Evolutionary conservation across 2,888 invertebrate genomes (phyloP).

Genomic region (Amblyteles armatorius): DNA sequence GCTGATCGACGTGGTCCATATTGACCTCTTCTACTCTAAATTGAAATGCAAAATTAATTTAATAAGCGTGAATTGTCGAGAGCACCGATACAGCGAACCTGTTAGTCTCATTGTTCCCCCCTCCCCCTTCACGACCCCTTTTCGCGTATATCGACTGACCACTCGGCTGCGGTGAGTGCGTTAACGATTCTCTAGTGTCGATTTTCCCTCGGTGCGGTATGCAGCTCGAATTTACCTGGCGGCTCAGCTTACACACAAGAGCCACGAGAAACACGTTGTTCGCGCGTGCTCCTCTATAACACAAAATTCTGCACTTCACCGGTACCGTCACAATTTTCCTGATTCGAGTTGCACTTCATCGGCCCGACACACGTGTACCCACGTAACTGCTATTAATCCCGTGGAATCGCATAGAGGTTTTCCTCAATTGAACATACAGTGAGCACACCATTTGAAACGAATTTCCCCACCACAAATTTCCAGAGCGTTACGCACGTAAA

Average conservation of each 20-base stretch:
- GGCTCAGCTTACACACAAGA: slow-evolving; percentile 24
- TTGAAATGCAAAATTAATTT: no score
- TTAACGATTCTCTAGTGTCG: slow-evolving; percentile 34
- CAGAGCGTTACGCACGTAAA: background rate
- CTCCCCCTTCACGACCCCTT: background rate
- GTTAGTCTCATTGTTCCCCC: background rate
- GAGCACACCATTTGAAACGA: background rate
- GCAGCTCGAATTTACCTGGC: slow-evolving; percentile 34
- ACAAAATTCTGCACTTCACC: background rate
- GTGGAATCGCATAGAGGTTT: background rate
- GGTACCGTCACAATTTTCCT: background rate
- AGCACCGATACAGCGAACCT: no score
- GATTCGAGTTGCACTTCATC: slow-evolving; percentile 14
- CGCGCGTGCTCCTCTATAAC: background rate
- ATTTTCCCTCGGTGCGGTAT: slow-evolving; percentile 35
- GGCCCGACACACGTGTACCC: background rate
- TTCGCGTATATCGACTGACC: slow-evolving; percentile 30
- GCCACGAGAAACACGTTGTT: slow-evolving; percentile 6
- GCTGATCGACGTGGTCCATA: no score
- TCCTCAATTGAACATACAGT: background rate
- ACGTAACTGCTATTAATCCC: background rate
- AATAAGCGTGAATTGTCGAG: no score
- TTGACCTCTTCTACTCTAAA: no score
- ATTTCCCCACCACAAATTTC: background rate
- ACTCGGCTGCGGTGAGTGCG: slow-evolving; percentile 8